Percentiles rank a stretch among this genome's conserved stretches.
Evolutionary conservation across 2,113 vertebrate species (phyloP).

Genomic region (Heterochromis multidens): DNA sequence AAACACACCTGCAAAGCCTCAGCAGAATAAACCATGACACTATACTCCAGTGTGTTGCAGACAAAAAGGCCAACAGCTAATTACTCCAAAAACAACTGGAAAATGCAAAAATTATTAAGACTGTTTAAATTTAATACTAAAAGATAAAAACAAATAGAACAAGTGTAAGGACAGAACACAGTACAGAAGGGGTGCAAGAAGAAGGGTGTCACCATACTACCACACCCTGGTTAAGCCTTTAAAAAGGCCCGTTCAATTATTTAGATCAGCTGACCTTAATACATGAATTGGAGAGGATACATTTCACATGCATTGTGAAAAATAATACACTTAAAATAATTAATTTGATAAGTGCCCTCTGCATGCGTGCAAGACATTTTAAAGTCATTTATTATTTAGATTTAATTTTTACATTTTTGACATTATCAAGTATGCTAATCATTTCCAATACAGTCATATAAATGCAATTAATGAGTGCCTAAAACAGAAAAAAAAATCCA

Average conservation of each 20-base stretch:
- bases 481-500: too few relatives aligned
- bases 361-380: neutral
- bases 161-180: neutral
- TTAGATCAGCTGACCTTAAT: slow-evolving; percentile 64
- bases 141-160: neutral
- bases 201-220: neutral
- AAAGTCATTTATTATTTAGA: too few relatives aligned
- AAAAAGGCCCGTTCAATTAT: slow-evolving; percentile 65
- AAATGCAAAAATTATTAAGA: neutral
- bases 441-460: neutral
- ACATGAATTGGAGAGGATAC: slow-evolving; percentile 53
- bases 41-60: neutral
- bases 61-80: neutral
- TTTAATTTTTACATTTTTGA: neutral
- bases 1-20: neutral
- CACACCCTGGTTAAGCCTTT: slow-evolving; percentile 34
- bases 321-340: slow-evolving; percentile 47
- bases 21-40: neutral
- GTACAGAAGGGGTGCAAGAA: neutral
- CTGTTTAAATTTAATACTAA: neutral
- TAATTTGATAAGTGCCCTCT: neutral
- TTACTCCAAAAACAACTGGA: neutral
- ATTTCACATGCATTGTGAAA: slow-evolving; percentile 62
- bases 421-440: neutral
- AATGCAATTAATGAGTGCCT: too few relatives aligned